A percentile compares a stretch with the other conserved stretches of the same genome.
phyloP scores from a whole-genome alignment of 1,140 invertebrate genomes.

The Coptotermes formosanus region DNA sequence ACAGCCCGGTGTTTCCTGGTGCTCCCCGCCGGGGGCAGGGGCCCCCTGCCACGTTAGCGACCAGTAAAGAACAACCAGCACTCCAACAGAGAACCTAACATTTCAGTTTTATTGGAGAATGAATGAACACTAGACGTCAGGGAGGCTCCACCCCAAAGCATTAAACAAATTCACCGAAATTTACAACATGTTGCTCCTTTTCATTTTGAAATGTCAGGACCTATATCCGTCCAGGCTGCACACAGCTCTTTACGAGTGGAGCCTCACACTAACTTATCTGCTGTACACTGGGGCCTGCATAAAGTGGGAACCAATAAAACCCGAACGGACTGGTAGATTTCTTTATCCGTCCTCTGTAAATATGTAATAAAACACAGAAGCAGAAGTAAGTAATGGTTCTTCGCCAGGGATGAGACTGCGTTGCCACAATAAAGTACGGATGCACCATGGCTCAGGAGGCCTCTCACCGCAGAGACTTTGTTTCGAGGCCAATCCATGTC shows the following conservation, averaged over 20 bases:
- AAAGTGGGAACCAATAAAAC: too few relatives aligned
- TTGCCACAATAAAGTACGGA: too few relatives aligned
- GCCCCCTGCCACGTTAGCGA: not conserved
- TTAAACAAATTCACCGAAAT: slow-evolving; percentile 15
- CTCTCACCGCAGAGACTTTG: too few relatives aligned
- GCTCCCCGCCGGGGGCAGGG: not conserved
- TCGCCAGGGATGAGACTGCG: too few relatives aligned
- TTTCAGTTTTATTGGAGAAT: slow-evolving; percentile 4
- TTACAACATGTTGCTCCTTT: not conserved
- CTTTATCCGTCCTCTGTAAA: too few relatives aligned
- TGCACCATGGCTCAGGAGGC: too few relatives aligned
- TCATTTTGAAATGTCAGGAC: not conserved
- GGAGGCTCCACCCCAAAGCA: not conserved
- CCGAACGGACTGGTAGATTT: too few relatives aligned
- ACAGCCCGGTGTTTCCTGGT: not conserved
- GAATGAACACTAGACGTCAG: not conserved
- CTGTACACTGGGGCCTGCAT: not conserved
- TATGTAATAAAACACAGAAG: too few relatives aligned
- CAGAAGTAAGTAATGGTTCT: too few relatives aligned
- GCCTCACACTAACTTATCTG: not conserved
- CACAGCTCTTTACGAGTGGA: not conserved
- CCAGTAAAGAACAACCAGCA: not conserved
- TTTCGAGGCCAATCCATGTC: too few relatives aligned
- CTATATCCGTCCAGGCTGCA: not conserved
- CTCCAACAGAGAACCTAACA: not conserved